phyloP scores from a whole-genome alignment of 2,888 invertebrate genomes.

The Argyra leucocephala region DNA sequence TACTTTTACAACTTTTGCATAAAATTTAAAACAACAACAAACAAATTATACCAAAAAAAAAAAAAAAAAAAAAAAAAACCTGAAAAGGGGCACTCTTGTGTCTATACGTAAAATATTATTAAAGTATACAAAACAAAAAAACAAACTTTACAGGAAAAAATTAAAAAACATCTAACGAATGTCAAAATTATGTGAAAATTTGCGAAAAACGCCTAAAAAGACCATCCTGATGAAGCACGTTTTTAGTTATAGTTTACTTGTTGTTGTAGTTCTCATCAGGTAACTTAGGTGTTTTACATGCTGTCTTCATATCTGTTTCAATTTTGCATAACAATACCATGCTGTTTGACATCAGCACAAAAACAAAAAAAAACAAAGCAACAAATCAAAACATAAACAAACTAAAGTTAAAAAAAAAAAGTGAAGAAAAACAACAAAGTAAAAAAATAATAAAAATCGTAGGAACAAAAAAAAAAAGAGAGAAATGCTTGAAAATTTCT shows the following conservation, averaged over 20 bases:
- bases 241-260: neutral
- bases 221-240: neutral
- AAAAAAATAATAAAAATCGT: too few species aligned
- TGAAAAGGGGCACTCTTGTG: too few species aligned
- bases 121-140: neutral
- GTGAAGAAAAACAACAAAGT: neutral
- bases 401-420: neutral
- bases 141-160: neutral
- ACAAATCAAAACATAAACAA: neutral
- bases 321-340: conserved; percentile 3
- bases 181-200: conserved; percentile 6
- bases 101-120: too few species aligned
- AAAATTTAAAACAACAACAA: too few species aligned
- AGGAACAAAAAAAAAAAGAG: neutral
- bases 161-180: neutral
- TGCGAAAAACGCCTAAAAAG: conserved; percentile 3
- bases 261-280: neutral
- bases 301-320: conserved; percentile 3
- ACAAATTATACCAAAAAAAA: neutral
- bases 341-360: neutral
- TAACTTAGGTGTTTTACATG: neutral
- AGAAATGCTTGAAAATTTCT: too few species aligned
- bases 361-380: neutral
- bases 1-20: too few species aligned
- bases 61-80: neutral